Evolutionary conservation across 2,113 vertebrate genomes (phyloP).

Genomic region (Chinchilla lanigera): DNA sequence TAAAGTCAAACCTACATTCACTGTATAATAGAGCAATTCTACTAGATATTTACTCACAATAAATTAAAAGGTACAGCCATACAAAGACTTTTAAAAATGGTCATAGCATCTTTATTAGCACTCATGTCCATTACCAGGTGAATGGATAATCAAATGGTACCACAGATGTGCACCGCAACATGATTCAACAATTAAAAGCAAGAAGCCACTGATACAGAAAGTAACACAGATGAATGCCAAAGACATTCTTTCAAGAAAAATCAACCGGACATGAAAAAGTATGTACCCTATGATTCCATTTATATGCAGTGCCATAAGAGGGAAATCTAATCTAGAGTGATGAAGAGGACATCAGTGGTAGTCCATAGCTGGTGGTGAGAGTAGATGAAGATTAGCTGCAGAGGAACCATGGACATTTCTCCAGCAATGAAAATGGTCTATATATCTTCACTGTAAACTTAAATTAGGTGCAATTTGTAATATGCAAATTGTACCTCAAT

Average conservation of each 20-base stretch:
- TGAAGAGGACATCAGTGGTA: not conserved
- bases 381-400: not conserved
- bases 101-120: not conserved
- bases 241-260: constrained; percentile 37
- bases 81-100: constrained; percentile 26
- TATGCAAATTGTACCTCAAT: constrained; percentile 1
- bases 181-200: not conserved
- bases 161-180: not conserved
- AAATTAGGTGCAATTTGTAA: not conserved
- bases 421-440: not conserved
- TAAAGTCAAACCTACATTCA: constrained; percentile 33
- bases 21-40: not conserved
- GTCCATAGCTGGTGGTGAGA: not conserved
- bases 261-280: not conserved
- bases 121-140: not conserved
- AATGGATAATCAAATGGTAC: not conserved
- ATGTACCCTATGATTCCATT: not conserved
- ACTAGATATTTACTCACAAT: constrained; percentile 12
- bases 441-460: not conserved
- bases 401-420: not conserved
- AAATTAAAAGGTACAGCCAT: constrained; percentile 21
- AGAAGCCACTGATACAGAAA: not conserved
- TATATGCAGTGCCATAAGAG: constrained; percentile 19
- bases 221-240: constrained; percentile 5
- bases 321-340: constrained; percentile 10